Evolutionary conservation across 2,888 invertebrate species (phyloP), one percentile per base, ranked within the genome.

Genomic region (Ectemnius lituratus): DNA sequence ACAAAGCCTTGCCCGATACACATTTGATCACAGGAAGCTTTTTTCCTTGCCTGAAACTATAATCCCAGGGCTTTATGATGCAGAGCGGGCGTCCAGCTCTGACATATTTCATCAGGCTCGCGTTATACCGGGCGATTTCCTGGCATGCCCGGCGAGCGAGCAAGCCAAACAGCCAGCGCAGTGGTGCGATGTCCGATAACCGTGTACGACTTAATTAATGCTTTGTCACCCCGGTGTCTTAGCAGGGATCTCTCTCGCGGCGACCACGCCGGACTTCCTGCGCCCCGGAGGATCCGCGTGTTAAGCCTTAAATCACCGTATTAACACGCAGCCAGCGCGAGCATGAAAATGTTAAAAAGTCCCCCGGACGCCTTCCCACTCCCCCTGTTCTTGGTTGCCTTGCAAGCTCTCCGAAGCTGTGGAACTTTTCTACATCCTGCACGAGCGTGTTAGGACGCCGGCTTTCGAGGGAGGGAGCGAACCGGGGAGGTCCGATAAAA

Each of bases 271-370:
- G 11, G 69, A 78, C 82, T 79, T 76, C 79, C 74, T 70, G 67
- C 59, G 64, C 58, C 8, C 28, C 71, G 70, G 56, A 70, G 70
- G 69, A 76, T 75, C 76, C 73, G 68, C 68, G 79, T 67, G 82
- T 84, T 83, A 80, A 81, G 74, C 70, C 68, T 80, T 87, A 86
- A 87, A 87, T 87, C 85, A 86, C 84, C 81, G 80, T 84, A 86
- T 87, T 87, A 86, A 86, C 84, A 80, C 83, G 64, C 62, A 75
- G 78, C 78, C 80, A 83, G 80, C 84, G 85, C 82, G 74, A 83
- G 81, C 84, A 84, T 85, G 86, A 81, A 84, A 85, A 85, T 81
- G 82, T 76, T 78, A 59, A 78, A 79, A 37, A 37, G 37, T 37
- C 37, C 37, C 78, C 69, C 57, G 58, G 52, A 52, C 61, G 56